Base-by-base conservation (phyloP, 1,140 invertebrate species). In the Ylistrum balloti region DNA sequence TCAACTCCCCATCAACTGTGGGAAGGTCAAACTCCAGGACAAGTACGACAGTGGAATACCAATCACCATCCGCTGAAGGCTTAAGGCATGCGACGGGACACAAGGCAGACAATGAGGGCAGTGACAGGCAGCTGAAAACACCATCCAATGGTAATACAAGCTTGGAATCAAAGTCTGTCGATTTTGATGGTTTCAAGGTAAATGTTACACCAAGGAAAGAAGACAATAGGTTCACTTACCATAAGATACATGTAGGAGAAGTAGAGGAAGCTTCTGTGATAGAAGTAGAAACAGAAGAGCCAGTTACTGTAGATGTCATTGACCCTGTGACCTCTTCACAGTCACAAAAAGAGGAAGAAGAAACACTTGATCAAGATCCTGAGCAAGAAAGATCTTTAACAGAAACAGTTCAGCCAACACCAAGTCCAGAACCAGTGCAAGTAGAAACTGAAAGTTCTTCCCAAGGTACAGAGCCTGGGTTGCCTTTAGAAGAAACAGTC, bases 171-270 rank as follows among this genome's bases (percentile, higher is more conserved):
- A 33, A 74, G 15, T 13, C 13, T 17, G 34, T 85, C 85, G 33
- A 74, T 85, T 74, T 85, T 33, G 48, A 45, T 85, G 85, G 28
- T 34, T 85, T 88, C 33, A 88, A 88, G 33, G 32, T 56, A n/a
- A 88, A 85, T 34, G 3, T 28, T 28, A 88, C 88, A 85, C 33
- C 48, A 33, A 85, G 48, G 34, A 35, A 28, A 1, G 33, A 88
- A 33, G 88, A 88, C 48, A 88, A 88, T n/a, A 88, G 88, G 48
- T 85, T 88, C 33, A 20, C 0, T 10, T 88, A 85, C 34, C 20
- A 85, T 74, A 74, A 28, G 7, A 74, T 74, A 38, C 56, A n/a
- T 74, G 22, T 9, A 74, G 56, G 22, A 74, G 7, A n/a, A 28
- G n/a, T n/a, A n/a, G 45, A 38, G 13, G 35, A 38, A 38, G 10